phyloP scores from a whole-genome alignment of 2,888 invertebrate species.

The Acanthosepion esculentum region DNA sequence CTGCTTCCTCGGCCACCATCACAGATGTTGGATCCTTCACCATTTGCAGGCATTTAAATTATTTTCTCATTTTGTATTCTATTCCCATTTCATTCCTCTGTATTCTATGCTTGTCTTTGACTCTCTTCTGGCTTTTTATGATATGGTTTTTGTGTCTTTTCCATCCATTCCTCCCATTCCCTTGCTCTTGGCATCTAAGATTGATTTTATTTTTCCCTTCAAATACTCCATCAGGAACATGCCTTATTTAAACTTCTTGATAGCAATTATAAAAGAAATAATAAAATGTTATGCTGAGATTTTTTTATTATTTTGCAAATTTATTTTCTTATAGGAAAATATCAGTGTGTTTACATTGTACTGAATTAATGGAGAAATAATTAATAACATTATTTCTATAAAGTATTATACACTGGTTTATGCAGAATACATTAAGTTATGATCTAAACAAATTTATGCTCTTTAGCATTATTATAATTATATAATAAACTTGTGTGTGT shows the following conservation, averaged over 20 bases:
- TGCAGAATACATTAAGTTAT: too few species aligned
- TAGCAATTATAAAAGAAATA: not conserved
- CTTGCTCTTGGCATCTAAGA: not conserved
- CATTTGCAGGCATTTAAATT: conserved; percentile 3
- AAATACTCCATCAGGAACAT: not conserved
- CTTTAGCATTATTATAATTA: too few species aligned
- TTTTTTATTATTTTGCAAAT: too few species aligned
- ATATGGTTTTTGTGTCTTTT: not conserved
- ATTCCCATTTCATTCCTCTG: not conserved
- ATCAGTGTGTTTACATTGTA: too few species aligned
- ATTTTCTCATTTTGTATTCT: conserved; percentile 33
- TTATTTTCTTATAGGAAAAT: too few species aligned
- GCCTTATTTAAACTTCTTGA: conserved; percentile 13
- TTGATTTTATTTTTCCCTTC: not conserved
- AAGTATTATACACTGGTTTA: too few species aligned
- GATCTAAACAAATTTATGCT: too few species aligned
- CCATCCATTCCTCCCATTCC: not conserved
- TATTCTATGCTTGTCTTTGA: not conserved
- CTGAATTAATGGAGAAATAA: too few species aligned
- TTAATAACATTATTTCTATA: too few species aligned
- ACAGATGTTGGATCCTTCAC: not conserved
- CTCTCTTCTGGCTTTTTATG: not conserved
- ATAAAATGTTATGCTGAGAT: too few species aligned
- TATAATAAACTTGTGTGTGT: too few species aligned
- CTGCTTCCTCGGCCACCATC: not conserved